Evolutionary conservation across 1,140 invertebrate species (phyloP).

Genomic region (Papilio glaucus): DNA sequence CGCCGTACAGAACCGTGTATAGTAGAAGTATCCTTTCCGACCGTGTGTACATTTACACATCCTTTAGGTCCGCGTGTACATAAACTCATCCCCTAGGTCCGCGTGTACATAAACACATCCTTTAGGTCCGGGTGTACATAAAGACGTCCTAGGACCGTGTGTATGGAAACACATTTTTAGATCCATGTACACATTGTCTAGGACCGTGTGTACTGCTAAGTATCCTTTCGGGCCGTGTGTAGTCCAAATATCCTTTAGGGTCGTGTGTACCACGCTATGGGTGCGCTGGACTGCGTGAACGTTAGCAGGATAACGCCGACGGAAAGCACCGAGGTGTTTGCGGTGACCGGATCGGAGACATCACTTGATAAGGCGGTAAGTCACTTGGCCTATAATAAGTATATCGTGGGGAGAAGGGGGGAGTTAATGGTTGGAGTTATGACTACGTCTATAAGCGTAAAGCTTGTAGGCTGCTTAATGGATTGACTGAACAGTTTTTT

Average conservation of each 20-base stretch:
- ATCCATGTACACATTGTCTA: neutral
- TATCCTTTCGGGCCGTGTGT: neutral
- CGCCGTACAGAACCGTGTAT: neutral
- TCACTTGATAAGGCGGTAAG: constrained; percentile 65
- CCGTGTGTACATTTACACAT: too few relatives aligned
- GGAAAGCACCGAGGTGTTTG: constrained; percentile 69
- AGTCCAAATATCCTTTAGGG: neutral
- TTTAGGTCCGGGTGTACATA: too few relatives aligned
- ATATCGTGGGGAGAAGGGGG: neutral
- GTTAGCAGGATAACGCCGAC: constrained; percentile 54
- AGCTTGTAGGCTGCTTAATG: too few relatives aligned
- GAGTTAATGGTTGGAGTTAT: too few relatives aligned
- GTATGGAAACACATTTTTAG: too few relatives aligned
- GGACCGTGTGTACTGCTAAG: neutral
- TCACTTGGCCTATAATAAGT: constrained; percentile 26
- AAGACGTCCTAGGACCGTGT: too few relatives aligned
- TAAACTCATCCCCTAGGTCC: too few relatives aligned
- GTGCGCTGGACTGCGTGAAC: constrained; percentile 68
- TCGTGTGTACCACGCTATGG: constrained; percentile 50
- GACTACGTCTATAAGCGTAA: too few relatives aligned
- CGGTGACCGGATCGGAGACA: constrained; percentile 59
- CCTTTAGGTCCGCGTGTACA: too few relatives aligned
- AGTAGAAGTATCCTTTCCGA: too few relatives aligned
- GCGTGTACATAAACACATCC: too few relatives aligned
- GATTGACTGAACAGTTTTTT: too few relatives aligned